Base-by-base conservation (phyloP, 2,888 invertebrate genomes). In the Leptodirus hochenwartii region DNA sequence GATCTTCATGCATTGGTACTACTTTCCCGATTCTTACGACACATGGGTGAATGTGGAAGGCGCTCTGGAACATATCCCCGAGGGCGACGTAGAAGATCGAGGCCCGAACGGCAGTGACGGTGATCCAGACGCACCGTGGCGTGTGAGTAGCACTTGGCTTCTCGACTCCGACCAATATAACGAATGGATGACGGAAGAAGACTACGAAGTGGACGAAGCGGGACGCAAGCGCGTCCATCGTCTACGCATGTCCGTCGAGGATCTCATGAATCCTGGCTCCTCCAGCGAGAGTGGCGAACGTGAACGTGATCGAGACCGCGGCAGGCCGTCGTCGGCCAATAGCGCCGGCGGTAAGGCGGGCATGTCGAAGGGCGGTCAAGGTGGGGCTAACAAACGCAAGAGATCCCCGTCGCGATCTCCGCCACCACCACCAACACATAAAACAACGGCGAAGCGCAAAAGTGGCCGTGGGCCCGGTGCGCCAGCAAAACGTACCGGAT, bases 121-220 rank as follows among this genome's bases (percentile, higher is more conserved):
- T n/a, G 44, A 69, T 70, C 9, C 66, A 68, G 4, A 49, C 62
- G 1, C 71, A 35, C 65, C 69, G 37, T 79, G 77, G 68, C 69
- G 76, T 48, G 84, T 93, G 26, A 73, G 79, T 4, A 84, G 88
- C 23, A 72, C 81, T 2, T 96, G 95, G 95, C 71, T 81, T 28
- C 61, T 85, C 24, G 90, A 93, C 54, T 65, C 88, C 43, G 87
- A 91, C 48, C 81, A 84, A 47, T 91, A 87, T 58, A 95, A 95
- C 58, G 95, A 95, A 56, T 95, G 93, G 90, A 91, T 93, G 91
- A 82, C 84, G 45, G 95, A 95, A 54, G 91, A 93, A 52, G 95
- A 96, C 56, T 95, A 93, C 49, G 90, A 91, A 54, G 79, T 88
- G 11, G 88, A 88, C 50, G 69, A 75, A 25, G 59, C 60, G 39